These are phyloP conservation scores for Globodera ellingtonae DNA, from an alignment of 1,140 invertebrate species.

Conservation along the genomic window DNA sequence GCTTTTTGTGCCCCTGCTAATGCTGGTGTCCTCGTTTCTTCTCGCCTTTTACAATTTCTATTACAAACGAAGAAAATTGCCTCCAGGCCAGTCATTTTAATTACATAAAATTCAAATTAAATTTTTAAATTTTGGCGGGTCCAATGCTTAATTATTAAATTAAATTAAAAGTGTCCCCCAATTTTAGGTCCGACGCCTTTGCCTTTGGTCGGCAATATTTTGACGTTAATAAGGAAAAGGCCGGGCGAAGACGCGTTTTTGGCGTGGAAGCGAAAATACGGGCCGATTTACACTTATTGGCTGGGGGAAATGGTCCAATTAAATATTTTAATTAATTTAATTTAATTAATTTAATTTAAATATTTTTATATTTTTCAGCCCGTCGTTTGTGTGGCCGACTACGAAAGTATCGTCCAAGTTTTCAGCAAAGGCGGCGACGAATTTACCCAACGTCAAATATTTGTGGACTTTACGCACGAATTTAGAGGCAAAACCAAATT, in stretches of 20 bases:
- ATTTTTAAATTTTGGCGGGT: neutral
- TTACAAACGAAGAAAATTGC: slow-evolving; percentile 25
- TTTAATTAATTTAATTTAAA: neutral
- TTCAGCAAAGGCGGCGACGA: slow-evolving; percentile 37
- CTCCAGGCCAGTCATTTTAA: slow-evolving; percentile 18
- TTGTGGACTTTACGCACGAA: slow-evolving; percentile 17
- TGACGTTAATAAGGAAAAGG: slow-evolving; percentile 23
- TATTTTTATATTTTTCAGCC: neutral
- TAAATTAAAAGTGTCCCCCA: neutral
- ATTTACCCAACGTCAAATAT: slow-evolving; percentile 20
- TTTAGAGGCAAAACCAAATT: slow-evolving; percentile 7
- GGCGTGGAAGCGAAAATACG: slow-evolving; percentile 37
- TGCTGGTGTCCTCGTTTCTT: neutral
- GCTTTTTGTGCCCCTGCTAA: neutral
- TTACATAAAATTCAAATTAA: neutral
- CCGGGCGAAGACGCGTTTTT: slow-evolving; percentile 35
- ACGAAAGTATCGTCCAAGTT: slow-evolving; percentile 32
- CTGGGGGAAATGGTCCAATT: slow-evolving; percentile 21
- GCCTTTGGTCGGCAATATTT: slow-evolving; percentile 34
- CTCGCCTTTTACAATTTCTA: slow-evolving; percentile 28
- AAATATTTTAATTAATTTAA: neutral
- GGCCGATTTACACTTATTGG: slow-evolving; percentile 43
- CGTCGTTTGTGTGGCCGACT: slow-evolving; percentile 37
- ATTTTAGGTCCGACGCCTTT: slow-evolving; percentile 35
- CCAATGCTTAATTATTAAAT: too few species aligned